Percentiles rank a stretch among this genome's conserved stretches.
phyloP scores from a whole-genome alignment of 2,888 invertebrate genomes.

The Lobophora halterata region DNA sequence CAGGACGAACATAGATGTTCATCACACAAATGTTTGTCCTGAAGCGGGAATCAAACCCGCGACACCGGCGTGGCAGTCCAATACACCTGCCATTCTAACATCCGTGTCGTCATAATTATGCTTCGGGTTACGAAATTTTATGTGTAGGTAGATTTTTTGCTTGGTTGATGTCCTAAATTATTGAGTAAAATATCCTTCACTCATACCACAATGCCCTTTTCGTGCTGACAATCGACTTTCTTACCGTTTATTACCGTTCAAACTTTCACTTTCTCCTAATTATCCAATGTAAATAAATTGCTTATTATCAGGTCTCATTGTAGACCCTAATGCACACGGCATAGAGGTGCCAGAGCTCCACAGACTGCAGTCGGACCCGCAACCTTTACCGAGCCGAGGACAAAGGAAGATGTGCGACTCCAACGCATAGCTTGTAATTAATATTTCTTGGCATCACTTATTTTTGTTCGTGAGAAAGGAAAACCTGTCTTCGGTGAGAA shows the following conservation, averaged over 20 bases:
- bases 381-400: constrained; percentile 29
- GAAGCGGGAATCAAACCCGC: no score
- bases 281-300: constrained; percentile 32
- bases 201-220: constrained; percentile 50
- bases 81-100: no score
- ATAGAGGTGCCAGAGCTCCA: constrained; percentile 10
- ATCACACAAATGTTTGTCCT: no score
- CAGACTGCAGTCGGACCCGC: no score
- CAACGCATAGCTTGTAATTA: constrained; percentile 22
- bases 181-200: neutral
- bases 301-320: constrained; percentile 17
- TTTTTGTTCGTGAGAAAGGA: constrained; percentile 23
- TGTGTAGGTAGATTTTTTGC: no score
- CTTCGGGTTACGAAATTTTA: no score
- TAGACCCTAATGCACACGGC: constrained; percentile 9
- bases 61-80: no score
- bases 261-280: constrained; percentile 66
- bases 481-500: constrained; percentile 21
- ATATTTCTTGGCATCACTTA: constrained; percentile 25
- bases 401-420: constrained; percentile 22
- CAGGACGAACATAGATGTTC: no score
- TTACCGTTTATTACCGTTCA: constrained; percentile 46
- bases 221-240: constrained; percentile 48
- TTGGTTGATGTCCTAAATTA: no score
- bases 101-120: no score